Percentiles rank a stretch among this genome's conserved stretches.
Evolutionary conservation across 1,140 invertebrate species (phyloP).

Genomic region (Heterodera carotae): DNA sequence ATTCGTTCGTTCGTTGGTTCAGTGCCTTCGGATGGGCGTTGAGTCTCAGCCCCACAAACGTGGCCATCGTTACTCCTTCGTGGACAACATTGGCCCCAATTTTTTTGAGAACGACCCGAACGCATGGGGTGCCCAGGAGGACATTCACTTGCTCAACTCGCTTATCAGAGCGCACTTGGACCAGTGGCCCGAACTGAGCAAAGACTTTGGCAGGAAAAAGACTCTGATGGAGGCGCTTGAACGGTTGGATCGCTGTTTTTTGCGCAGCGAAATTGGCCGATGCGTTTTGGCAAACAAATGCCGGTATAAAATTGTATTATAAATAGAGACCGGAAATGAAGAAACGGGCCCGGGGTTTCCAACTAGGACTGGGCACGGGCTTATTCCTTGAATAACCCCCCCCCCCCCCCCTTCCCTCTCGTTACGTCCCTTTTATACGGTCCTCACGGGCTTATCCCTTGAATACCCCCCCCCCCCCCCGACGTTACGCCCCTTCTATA

Average conservation of each 20-base stretch:
- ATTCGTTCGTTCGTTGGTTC: conserved; percentile 20
- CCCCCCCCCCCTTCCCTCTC: too few relatives aligned
- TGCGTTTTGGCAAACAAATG: conserved; percentile 23
- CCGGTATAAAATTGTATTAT: neutral
- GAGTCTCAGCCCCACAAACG: conserved; percentile 32
- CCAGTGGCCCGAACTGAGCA: conserved; percentile 35
- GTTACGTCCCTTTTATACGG: too few relatives aligned
- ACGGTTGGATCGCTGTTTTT: conserved; percentile 34
- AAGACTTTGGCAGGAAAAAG: conserved; percentile 32
- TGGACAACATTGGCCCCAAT: conserved; percentile 33
- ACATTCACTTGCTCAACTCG: conserved; percentile 28
- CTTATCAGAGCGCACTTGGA: conserved; percentile 32
- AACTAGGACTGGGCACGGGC: too few relatives aligned
- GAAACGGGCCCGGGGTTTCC: too few relatives aligned
- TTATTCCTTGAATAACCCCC: too few relatives aligned
- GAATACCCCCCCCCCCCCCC: too few relatives aligned
- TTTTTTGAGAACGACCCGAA: conserved; percentile 26
- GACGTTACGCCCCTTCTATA: too few relatives aligned
- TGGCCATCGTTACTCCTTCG: conserved; percentile 25
- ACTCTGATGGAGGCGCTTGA: conserved; percentile 31
- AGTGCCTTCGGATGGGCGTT: conserved; percentile 36
- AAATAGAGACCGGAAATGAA: too few relatives aligned
- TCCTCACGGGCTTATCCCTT: too few relatives aligned
- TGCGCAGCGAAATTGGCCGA: conserved; percentile 28
- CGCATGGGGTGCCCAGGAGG: conserved; percentile 37